Conservation (phyloP, 1,140 invertebrate species). For the Holcopasites calliopsidis region DNA sequence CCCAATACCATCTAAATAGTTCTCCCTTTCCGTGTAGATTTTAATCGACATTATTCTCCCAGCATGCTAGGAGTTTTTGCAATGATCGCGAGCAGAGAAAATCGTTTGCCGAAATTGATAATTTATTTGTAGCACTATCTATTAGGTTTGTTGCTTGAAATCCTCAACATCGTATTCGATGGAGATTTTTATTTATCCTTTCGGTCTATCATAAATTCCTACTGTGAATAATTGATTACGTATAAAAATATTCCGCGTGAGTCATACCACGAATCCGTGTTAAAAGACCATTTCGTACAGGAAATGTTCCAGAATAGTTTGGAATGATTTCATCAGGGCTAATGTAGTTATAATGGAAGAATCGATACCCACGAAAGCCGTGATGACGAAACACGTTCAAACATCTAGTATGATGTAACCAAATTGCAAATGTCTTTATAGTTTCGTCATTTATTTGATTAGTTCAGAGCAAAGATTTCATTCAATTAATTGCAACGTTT, state of each 20-base stretch:
- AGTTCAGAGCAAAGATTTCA: neutral
- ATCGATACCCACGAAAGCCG: slow-evolving; percentile 11
- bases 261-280: neutral
- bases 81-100: too few relatives aligned
- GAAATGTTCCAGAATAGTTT: too few relatives aligned
- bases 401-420: slow-evolving; percentile 5
- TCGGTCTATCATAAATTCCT: too few relatives aligned
- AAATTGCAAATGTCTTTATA: too few relatives aligned
- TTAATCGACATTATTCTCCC: neutral
- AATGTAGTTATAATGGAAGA: neutral
- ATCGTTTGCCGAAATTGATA: neutral
- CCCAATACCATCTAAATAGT: slow-evolving; percentile 10
- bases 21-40: neutral
- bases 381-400: slow-evolving; percentile 4
- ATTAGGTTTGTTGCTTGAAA: neutral
- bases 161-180: neutral
- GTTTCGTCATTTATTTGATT: too few relatives aligned
- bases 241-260: neutral
- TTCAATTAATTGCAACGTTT: neutral
- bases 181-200: too few relatives aligned
- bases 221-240: too few relatives aligned
- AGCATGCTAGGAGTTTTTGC: too few relatives aligned
- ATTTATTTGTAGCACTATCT: neutral
- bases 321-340: slow-evolving; percentile 8
- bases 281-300: neutral